Evolutionary conservation across 2,888 invertebrate species (phyloP).

Genomic region (Ecliptopera silaceata): DNA sequence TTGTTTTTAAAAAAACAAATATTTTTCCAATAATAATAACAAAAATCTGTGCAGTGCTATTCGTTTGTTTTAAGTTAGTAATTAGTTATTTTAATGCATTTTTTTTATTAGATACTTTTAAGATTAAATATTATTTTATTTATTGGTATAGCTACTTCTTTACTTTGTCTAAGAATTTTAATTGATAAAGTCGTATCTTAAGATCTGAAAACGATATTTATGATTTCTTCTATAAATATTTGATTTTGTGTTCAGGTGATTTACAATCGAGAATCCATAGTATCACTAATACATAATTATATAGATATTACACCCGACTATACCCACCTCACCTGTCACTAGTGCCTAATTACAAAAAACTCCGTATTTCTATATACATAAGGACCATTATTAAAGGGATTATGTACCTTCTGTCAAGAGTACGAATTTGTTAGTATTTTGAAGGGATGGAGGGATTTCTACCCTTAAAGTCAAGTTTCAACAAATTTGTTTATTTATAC

Average conservation of each 20-base stretch:
- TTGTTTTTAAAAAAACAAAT: too few species aligned
- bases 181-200: too few species aligned
- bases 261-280: conserved; percentile 38
- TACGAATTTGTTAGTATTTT: conserved; percentile 12
- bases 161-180: too few species aligned
- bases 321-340: conserved; percentile 68
- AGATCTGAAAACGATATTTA: too few species aligned
- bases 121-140: too few species aligned
- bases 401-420: conserved; percentile 9
- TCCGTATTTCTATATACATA: conserved; percentile 13
- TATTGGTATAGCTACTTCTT: too few species aligned
- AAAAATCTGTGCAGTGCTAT: too few species aligned
- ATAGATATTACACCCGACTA: conserved; percentile 43
- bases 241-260: not conserved
- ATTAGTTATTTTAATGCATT: too few species aligned
- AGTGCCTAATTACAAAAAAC: conserved; percentile 57
- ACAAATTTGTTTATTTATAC: not conserved
- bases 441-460: conserved; percentile 17
- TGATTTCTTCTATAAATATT: not conserved
- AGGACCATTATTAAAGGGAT: conserved; percentile 12
- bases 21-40: too few species aligned
- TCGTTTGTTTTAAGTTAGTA: too few species aligned
- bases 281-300: conserved; percentile 48
- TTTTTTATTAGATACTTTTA: too few species aligned
- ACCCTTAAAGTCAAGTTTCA: conserved; percentile 1